Percentiles rank a stretch among this genome's conserved stretches.
phyloP scores from a whole-genome alignment of 2,888 invertebrate species.

The Acanthopleura granulata region DNA sequence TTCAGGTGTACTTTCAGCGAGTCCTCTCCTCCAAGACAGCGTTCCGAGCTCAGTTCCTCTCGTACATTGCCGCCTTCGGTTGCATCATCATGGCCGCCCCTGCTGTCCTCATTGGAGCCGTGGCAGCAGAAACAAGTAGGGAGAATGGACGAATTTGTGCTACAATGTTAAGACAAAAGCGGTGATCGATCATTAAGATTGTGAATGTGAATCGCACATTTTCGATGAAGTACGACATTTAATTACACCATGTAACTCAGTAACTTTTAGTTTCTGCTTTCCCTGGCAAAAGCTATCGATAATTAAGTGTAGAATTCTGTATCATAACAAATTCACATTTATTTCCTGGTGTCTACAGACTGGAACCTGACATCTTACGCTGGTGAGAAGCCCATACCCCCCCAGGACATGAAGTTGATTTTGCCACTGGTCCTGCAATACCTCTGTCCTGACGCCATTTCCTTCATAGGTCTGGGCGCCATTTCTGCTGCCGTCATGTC shows the following conservation, averaged over 20 bases:
- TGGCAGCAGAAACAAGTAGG: conserved; percentile 91
- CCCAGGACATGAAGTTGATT: conserved; percentile 88
- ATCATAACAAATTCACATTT: too few relatives aligned
- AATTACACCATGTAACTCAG: too few relatives aligned
- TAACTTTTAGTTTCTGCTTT: too few relatives aligned
- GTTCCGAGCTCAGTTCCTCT: conserved; percentile 89
- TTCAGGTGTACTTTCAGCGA: conserved; percentile 95
- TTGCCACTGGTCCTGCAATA: conserved; percentile 96
- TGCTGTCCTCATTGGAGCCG: conserved; percentile 94
- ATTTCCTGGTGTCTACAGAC: conserved; percentile 73
- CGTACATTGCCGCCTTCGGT: conserved; percentile 94
- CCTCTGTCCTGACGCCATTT: conserved; percentile 93
- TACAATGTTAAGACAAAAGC: too few relatives aligned
- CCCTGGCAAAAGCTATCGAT: too few relatives aligned
- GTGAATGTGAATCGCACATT: too few relatives aligned
- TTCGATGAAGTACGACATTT: too few relatives aligned
- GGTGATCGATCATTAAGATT: too few relatives aligned
- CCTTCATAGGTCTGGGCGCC: conserved; percentile 96
- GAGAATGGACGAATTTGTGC: not conserved
- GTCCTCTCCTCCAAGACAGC: conserved; percentile 96
- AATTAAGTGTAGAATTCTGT: too few relatives aligned
- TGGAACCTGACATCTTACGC: conserved; percentile 92
- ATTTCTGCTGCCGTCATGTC: conserved; percentile 99
- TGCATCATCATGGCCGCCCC: conserved; percentile 97
- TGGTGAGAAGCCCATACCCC: conserved; percentile 47